Percentiles rank a stretch among this genome's conserved stretches.
These are phyloP conservation scores for Drosophila navojoa DNA, from an alignment of 1,140 invertebrate species.

Conservation along the genomic window DNA sequence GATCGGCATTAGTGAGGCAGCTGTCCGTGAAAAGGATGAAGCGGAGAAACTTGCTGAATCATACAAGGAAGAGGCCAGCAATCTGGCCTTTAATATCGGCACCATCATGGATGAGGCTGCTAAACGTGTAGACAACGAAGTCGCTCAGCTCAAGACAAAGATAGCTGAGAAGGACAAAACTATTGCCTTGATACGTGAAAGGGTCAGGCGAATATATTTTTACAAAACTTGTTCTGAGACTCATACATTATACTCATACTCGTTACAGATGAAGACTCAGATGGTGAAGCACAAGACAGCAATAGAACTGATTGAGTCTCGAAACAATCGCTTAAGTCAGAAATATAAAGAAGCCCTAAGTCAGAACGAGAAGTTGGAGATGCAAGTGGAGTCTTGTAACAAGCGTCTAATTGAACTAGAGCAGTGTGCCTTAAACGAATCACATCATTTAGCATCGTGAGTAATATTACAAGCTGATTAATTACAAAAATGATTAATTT, in stretches of 20 bases:
- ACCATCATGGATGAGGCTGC: conserved; percentile 87
- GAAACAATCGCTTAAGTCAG: conserved; percentile 50
- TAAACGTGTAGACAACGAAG: conserved; percentile 86
- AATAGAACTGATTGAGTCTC: conserved; percentile 44
- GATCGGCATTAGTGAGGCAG: conserved; percentile 84
- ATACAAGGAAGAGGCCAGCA: conserved; percentile 64
- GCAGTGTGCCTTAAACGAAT: conserved; percentile 1
- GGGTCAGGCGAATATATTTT: conserved; percentile 46
- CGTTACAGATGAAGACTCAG: conserved; percentile 35
- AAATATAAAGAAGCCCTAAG: conserved; percentile 56
- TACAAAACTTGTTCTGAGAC: background rate
- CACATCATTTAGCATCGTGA: conserved; percentile 27
- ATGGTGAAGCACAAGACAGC: conserved; percentile 22
- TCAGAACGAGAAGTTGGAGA: conserved; percentile 51
- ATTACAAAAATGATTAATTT: background rate
- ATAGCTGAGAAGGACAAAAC: conserved; percentile 85
- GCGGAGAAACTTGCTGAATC: conserved; percentile 66
- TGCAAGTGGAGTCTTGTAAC: conserved; percentile 50
- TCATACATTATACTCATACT: background rate
- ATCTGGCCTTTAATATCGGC: conserved; percentile 66
- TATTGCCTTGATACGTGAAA: conserved; percentile 70
- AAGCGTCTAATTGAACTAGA: conserved; percentile 42
- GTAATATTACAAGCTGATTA: background rate
- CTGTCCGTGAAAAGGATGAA: conserved; percentile 84
- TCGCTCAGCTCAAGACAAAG: conserved; percentile 85